phyloP scores from a whole-genome alignment of 1,140 invertebrate species.

The Drosophila prosaltans region DNA sequence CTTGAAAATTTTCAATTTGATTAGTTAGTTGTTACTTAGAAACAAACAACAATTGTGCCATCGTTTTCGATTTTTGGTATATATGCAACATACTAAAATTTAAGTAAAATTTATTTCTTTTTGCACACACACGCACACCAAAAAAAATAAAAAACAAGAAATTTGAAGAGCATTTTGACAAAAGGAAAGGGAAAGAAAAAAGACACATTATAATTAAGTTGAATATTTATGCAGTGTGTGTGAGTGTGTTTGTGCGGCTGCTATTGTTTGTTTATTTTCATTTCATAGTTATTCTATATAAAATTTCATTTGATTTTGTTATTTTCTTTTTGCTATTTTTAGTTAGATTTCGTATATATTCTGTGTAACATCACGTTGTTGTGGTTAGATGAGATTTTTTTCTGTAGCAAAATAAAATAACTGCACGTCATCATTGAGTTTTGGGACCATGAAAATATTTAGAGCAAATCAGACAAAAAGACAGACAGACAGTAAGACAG shows the following conservation, averaged over 20 bases:
- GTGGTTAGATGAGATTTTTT: slow-evolving; percentile 12
- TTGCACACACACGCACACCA: background rate
- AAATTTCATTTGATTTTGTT: slow-evolving; percentile 24
- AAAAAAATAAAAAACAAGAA: background rate
- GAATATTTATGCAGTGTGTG: slow-evolving; percentile 5
- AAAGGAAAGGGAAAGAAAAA: background rate
- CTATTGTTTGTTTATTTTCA: slow-evolving; percentile 28
- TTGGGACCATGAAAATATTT: slow-evolving; percentile 23
- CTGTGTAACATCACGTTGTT: slow-evolving; percentile 11
- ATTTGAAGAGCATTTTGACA: slow-evolving; percentile 10
- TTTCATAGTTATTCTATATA: slow-evolving; percentile 26
- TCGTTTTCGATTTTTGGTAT: background rate
- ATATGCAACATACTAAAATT: background rate
- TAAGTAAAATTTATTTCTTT: slow-evolving; percentile 7
- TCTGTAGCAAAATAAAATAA: slow-evolving; percentile 7
- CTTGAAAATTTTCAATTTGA: background rate
- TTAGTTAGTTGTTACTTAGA: background rate
- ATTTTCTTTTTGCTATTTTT: slow-evolving; percentile 1
- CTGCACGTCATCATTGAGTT: slow-evolving; percentile 18
- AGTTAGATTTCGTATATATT: slow-evolving; percentile 27
- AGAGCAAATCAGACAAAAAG: slow-evolving; percentile 4
- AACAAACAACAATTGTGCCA: background rate
- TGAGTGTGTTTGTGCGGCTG: background rate
- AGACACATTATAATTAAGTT: slow-evolving; percentile 48
- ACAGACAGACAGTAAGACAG: background rate